phyloP scores from a whole-genome alignment of 2,113 vertebrate species.

The Notarius lentiginosus region DNA sequence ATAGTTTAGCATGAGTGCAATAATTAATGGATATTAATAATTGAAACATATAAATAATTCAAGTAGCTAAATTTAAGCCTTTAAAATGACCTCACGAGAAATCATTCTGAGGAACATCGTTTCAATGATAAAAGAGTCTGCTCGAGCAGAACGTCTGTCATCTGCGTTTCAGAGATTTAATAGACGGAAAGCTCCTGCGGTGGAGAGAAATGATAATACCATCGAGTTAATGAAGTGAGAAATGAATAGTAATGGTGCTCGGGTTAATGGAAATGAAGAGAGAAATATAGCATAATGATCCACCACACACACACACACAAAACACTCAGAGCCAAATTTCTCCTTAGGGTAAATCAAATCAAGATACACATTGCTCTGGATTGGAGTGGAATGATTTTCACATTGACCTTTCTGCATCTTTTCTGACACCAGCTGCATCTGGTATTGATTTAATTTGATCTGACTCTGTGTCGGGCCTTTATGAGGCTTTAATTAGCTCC shows the following conservation, averaged over 20 bases:
- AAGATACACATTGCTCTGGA: neutral
- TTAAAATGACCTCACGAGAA: neutral
- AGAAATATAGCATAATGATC: conserved; percentile 10
- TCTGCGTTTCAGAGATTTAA: neutral
- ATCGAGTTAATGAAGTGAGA: conserved; percentile 32
- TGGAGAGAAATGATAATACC: neutral
- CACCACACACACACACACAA: neutral
- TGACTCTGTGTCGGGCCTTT: neutral
- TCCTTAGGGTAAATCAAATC: neutral
- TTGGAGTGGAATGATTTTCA: neutral
- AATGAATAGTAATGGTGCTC: neutral
- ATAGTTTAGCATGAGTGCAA: neutral
- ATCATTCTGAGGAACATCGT: neutral
- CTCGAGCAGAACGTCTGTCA: neutral
- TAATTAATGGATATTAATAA: conserved; percentile 24
- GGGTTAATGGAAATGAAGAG: neutral
- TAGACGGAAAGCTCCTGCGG: neutral
- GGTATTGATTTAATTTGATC: neutral
- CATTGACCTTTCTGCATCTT: neutral
- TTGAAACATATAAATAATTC: conserved; percentile 15
- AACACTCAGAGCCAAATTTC: neutral
- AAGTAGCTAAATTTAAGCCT: conserved; percentile 8
- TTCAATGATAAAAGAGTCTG: neutral
- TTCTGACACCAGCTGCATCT: neutral
- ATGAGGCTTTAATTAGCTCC: neutral